Conservation (phyloP, 2,888 invertebrate species). For the Melanostoma scalare region DNA sequence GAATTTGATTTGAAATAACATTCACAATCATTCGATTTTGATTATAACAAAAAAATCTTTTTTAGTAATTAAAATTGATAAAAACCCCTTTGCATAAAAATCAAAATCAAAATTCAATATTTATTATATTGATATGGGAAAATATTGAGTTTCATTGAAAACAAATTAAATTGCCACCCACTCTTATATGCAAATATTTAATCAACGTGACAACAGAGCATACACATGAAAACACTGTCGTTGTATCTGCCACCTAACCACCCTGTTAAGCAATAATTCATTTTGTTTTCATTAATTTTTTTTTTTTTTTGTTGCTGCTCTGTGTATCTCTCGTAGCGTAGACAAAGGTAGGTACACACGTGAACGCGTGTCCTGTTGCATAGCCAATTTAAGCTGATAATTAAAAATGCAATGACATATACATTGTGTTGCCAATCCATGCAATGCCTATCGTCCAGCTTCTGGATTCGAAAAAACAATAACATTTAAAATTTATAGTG, state of each 20-base stretch:
- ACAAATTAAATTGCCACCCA: slow-evolving; percentile 67
- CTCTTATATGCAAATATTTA: slow-evolving; percentile 65
- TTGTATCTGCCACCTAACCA: slow-evolving; percentile 7
- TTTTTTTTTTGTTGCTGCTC: slow-evolving; percentile 4
- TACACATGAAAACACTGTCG: slow-evolving; percentile 11
- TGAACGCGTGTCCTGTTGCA: slow-evolving; percentile 64
- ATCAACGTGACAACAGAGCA: slow-evolving; percentile 64
- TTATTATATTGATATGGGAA: slow-evolving; percentile 57
- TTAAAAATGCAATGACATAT: slow-evolving; percentile 51
- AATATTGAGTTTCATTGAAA: slow-evolving; percentile 67
- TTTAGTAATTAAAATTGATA: slow-evolving; percentile 41
- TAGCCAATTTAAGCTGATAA: slow-evolving; percentile 68
- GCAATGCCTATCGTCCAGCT: slow-evolving; percentile 31
- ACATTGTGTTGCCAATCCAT: not conserved
- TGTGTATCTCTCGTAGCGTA: slow-evolving; percentile 11
- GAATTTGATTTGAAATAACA: not conserved
- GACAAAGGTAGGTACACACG: not conserved
- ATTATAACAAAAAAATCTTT: slow-evolving; percentile 23
- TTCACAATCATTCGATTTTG: slow-evolving; percentile 14
- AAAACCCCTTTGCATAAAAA: slow-evolving; percentile 11
- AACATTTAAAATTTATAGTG: slow-evolving; percentile 69
- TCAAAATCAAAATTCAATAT: slow-evolving; percentile 68
- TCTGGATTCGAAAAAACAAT: slow-evolving; percentile 62
- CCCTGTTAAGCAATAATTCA: slow-evolving; percentile 53
- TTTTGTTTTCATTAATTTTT: slow-evolving; percentile 48